A percentile compares a stretch with the other conserved stretches of the same genome.
These are phyloP conservation scores for Sebastes minor DNA, from an alignment of 2,797 vertebrate species.

Conservation along the genomic window DNA sequence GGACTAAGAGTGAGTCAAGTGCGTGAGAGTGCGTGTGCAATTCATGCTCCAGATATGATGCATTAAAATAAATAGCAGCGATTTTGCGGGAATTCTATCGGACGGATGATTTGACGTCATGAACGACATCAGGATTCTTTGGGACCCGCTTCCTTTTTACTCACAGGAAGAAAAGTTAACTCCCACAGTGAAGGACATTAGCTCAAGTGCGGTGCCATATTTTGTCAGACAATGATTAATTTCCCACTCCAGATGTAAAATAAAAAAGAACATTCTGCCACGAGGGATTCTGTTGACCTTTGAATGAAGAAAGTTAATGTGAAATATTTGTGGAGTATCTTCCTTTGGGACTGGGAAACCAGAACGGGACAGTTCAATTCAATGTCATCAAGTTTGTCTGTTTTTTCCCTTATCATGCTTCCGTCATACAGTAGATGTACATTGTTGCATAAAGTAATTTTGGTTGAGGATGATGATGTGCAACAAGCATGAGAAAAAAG, in stretches of 20 bases:
- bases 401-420: neutral
- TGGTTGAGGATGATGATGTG: neutral
- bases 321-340: neutral
- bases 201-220: neutral
- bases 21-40: neutral
- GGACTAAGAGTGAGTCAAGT: constrained; percentile 5
- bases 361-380: constrained; percentile 2
- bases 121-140: neutral
- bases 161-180: constrained; percentile 20
- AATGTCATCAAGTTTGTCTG: neutral
- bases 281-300: constrained; percentile 40
- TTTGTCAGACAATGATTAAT: constrained; percentile 16
- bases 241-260: constrained; percentile 18
- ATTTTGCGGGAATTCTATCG: neutral
- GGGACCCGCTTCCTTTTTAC: constrained; percentile 4
- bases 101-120: constrained; percentile 31
- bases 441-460: neutral
- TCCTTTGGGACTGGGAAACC: constrained; percentile 35
- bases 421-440: neutral
- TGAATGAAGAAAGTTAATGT: neutral
- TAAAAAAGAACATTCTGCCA: constrained; percentile 8
- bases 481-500: neutral
- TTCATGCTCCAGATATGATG: neutral
- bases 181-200: constrained; percentile 1
- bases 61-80: neutral